phyloP scores from a whole-genome alignment of 2,797 vertebrate species.

The Lutjanus campechanus region DNA sequence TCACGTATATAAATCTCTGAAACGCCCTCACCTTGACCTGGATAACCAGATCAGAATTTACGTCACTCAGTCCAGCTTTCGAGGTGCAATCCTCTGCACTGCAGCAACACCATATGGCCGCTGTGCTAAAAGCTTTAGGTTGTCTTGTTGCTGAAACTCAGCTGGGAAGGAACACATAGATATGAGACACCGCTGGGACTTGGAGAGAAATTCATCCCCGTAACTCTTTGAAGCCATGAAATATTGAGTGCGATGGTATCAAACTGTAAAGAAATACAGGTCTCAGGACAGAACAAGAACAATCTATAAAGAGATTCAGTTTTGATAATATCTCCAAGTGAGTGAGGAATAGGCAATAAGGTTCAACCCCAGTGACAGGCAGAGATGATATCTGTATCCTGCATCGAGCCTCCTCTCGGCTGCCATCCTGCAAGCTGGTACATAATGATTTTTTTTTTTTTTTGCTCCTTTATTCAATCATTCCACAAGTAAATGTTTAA shows the following conservation, averaged over 20 bases:
- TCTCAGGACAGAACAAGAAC: slow-evolving; percentile 57
- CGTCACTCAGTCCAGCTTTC: slow-evolving; percentile 7
- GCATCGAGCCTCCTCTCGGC: slow-evolving; percentile 30
- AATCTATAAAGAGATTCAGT: slow-evolving; percentile 58
- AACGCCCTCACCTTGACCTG: slow-evolving; percentile 40
- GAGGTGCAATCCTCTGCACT: slow-evolving; percentile 1
- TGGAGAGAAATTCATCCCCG: slow-evolving; percentile 40
- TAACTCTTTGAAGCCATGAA: slow-evolving; percentile 61
- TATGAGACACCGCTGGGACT: slow-evolving; percentile 37
- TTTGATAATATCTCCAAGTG: slow-evolving; percentile 66
- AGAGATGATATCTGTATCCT: slow-evolving; percentile 57
- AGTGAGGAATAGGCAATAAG: slow-evolving; percentile 61
- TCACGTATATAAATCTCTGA: slow-evolving; percentile 26
- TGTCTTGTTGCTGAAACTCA: slow-evolving; percentile 28
- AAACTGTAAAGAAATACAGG: slow-evolving; percentile 58
- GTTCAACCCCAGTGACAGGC: slow-evolving; percentile 51
- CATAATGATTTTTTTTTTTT: slow-evolving; percentile 21
- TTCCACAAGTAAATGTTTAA: slow-evolving; percentile 30
- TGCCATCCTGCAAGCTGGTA: slow-evolving; percentile 17
- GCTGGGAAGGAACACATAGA: slow-evolving; percentile 33
- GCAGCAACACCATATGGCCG: slow-evolving; percentile 10
- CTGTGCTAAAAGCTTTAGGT: slow-evolving; percentile 46
- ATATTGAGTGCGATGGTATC: slow-evolving; percentile 73
- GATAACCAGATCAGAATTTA: slow-evolving; percentile 34
- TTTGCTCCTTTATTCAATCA: slow-evolving; percentile 26